Base-by-base conservation (phyloP, 92 coral and sea anemone genomes). In the Siderastrea siderea region DNA sequence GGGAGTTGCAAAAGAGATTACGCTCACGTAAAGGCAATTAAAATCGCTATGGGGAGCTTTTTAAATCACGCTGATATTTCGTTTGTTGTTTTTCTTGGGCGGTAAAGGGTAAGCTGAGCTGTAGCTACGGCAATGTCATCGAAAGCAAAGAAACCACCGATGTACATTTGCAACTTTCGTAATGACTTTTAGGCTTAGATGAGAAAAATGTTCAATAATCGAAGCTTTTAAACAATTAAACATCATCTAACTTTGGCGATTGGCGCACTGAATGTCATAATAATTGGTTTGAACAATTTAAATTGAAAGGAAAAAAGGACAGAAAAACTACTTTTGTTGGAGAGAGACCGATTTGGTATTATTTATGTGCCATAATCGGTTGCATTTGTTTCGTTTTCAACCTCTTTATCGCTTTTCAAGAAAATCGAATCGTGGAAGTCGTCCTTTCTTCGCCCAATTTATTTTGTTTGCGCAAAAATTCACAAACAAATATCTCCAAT, bases 111-210 rank as follows among this genome's bases (percentile, higher is more conserved):
- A 17, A 26, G 16, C 9, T 15, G 50, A 68, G 45, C 8, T 45
- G 45, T 10, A 45, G 51, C 73, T 9, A 83, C 63, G 47, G 61
- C 81, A 84, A 74, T 74, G 87, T 62, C 81, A 73, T n/a, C 57
- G 45, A 73, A 73, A 84, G 72, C 87, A 84, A 73, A 72, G 79
- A 81, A 52, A n/a, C 85, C 85, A 14, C 76, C 85, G n/a, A 68
- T 73, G 26, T 48, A 52, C 19, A n/a, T 47, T 3, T n/a, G 6
- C 9, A 1, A 7, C 11, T 52, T 15, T 9, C 67, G 19, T 44
- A 6, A 59, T 44, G 15, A 59, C 9, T 7, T 12, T 26, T 44
- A 43, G 51, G 44, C 5, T 13, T 52, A 43, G 6, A 12, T 2
- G 62, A 12, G 53, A 60, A n/a, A 44, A 46, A 57, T 15, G 47